Evolutionary conservation across 2,888 invertebrate species (phyloP).

Genomic region (Campoletis raptor): DNA sequence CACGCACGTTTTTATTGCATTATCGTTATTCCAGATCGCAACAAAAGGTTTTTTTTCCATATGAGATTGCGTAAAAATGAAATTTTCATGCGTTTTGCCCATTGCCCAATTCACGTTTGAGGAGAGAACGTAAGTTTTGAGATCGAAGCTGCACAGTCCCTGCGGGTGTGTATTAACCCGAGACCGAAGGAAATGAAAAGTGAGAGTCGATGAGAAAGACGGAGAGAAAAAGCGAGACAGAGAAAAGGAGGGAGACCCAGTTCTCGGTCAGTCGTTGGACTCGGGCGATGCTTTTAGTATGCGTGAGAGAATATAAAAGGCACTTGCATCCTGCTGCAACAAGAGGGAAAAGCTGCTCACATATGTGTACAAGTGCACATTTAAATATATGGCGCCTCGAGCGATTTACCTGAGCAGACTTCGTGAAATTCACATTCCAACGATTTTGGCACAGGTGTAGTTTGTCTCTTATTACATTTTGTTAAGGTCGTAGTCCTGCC

Average conservation of each 20-base stretch:
- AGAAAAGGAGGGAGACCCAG: conserved; percentile 58
- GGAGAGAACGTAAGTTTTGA: conserved; percentile 14
- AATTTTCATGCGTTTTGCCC: conserved; percentile 31
- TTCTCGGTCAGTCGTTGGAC: conserved; percentile 66
- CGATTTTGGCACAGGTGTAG: conserved; percentile 44
- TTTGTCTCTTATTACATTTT: background rate
- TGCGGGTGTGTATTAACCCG: conserved; percentile 55
- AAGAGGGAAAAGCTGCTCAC: conserved; percentile 12
- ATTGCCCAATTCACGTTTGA: conserved; percentile 18
- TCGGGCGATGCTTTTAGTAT: conserved; percentile 52
- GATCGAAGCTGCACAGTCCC: conserved; percentile 8
- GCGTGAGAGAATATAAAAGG: conserved; percentile 50
- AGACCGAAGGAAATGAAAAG: conserved; percentile 66
- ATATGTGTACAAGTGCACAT: conserved; percentile 21
- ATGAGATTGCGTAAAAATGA: conserved; percentile 24
- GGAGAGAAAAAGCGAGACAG: conserved; percentile 30
- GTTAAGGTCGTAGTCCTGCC: no score
- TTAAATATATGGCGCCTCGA: conserved; percentile 38
- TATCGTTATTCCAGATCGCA: conserved; percentile 16
- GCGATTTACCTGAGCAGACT: conserved; percentile 29
- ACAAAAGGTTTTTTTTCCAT: conserved; percentile 4
- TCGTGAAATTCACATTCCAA: conserved; percentile 32
- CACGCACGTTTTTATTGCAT: background rate
- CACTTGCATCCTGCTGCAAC: conserved; percentile 63
- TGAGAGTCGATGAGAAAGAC: conserved; percentile 48